A percentile compares a stretch with the other conserved stretches of the same genome.
Evolutionary conservation across 1,140 invertebrate genomes (phyloP).

Genomic region (Homalodisca vitripennis): DNA sequence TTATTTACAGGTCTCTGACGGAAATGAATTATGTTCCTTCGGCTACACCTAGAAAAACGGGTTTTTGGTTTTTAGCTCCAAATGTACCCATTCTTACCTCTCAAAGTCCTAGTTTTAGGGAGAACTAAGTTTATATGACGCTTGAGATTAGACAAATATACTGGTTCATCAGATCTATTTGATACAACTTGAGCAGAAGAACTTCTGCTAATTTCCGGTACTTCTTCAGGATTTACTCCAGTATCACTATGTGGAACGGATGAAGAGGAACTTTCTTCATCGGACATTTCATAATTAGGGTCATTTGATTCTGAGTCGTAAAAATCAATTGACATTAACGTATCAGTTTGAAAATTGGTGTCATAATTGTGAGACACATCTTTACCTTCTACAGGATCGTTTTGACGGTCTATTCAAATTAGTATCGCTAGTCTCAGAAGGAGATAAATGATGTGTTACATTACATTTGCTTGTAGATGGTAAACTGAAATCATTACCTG

Average conservation of each 20-base stretch:
- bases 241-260: not conserved
- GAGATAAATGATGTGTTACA: not conserved
- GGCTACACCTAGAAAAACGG: not conserved
- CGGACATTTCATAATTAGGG: not conserved
- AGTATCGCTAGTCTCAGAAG: too few relatives aligned
- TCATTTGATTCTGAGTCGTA: not conserved
- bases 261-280: not conserved
- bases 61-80: not conserved
- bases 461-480: not conserved
- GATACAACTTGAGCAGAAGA: not conserved
- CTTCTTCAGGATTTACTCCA: not conserved
- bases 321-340: not conserved
- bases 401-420: too few relatives aligned
- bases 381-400: too few relatives aligned
- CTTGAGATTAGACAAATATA: not conserved
- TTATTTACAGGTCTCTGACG: conserved; percentile 24
- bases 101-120: conserved; percentile 1
- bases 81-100: conserved; percentile 23
- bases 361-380: too few relatives aligned
- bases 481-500: not conserved
- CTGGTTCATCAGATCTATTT: too few relatives aligned
- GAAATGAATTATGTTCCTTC: conserved; percentile 26
- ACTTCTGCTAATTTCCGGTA: not conserved
- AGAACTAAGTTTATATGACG: not conserved
- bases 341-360: too few relatives aligned